phyloP scores from a whole-genome alignment of 2,888 invertebrate species.

The Oscheius sp. region DNA sequence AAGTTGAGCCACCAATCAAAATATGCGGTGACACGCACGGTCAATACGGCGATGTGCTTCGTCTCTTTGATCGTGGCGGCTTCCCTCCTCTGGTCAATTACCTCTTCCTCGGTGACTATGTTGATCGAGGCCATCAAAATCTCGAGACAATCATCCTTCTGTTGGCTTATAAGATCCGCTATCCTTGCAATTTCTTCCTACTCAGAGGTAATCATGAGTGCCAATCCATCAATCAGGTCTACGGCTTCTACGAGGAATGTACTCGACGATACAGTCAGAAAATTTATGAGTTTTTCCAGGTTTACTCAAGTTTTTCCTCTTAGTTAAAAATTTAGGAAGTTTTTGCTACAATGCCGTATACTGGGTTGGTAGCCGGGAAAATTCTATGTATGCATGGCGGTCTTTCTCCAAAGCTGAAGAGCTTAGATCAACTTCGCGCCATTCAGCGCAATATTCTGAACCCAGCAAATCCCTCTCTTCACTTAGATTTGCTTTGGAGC shows the following conservation, averaged over 20 bases:
- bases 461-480: constrained; percentile 68
- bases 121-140: constrained; percentile 59
- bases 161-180: constrained; percentile 54
- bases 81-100: constrained; percentile 60
- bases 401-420: constrained; percentile 53
- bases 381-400: constrained; percentile 65
- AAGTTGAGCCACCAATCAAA: constrained; percentile 58
- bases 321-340: constrained; percentile 43
- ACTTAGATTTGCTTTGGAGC: constrained; percentile 72
- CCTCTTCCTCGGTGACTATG: constrained; percentile 63
- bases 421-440: constrained; percentile 47
- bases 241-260: constrained; percentile 62
- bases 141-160: constrained; percentile 55
- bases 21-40: constrained; percentile 65
- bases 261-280: constrained; percentile 45
- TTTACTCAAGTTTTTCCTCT: not conserved
- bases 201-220: constrained; percentile 60
- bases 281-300: constrained; percentile 57
- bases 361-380: constrained; percentile 49
- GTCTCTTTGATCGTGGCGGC: constrained; percentile 55
- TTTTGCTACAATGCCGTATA: constrained; percentile 58
- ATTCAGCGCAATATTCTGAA: constrained; percentile 33
- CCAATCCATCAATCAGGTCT: constrained; percentile 57
- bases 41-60: constrained; percentile 57
- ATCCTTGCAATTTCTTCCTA: constrained; percentile 53